Base-by-base conservation (phyloP, 2,888 invertebrate genomes). In the Nysson spinosus region DNA sequence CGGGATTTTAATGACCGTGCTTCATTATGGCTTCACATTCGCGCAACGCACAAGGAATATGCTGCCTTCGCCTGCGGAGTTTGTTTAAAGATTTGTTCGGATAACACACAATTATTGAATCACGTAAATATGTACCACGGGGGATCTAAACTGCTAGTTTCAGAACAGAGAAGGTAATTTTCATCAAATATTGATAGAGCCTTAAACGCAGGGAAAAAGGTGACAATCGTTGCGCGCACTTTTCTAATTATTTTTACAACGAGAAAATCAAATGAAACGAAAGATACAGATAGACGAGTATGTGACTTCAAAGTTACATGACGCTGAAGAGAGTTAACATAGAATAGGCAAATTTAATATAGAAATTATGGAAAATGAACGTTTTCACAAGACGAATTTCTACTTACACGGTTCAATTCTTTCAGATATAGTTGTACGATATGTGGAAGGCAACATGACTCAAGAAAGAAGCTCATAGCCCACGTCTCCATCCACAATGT, bases 401-500 rank as follows among this genome's bases (percentile, higher is more conserved):
- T n/a, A n/a, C n/a, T n/a, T n/a, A n/a, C n/a, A n/a, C n/a, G n/a
- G 24, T 1, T 66, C n/a, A 9, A 50, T 22, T 6, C 19, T 44
- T n/a, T 20, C 46, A 81, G 83, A 52, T 87, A 87, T 51, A 86
- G 88, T 40, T 90, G 90, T 60, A 88, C 88, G 28, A 88, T 90
- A 28, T 91, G 90, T 75, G 88, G 88, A 17, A 88, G 90, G 56
- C 89, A 90, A 68, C 90, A 90, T 66, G 90, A 90, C 70, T 90
- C 89, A 16, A 85, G 88, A 30, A 90, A 90, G 75, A 88, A 88
- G 64, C 80, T 89, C 42, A 85, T 88, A 60, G 89, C 89, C 26
- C 91, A 91, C 73, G 88, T 90, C 4, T 85, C 89, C 1, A 89
- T 90, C 44, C 91, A 91, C 77, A 89, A 89, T 52, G 87, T 90